These are phyloP conservation scores for Sus cebifrons DNA, from an alignment of 2,797 vertebrate species.

Conservation along the genomic window DNA sequence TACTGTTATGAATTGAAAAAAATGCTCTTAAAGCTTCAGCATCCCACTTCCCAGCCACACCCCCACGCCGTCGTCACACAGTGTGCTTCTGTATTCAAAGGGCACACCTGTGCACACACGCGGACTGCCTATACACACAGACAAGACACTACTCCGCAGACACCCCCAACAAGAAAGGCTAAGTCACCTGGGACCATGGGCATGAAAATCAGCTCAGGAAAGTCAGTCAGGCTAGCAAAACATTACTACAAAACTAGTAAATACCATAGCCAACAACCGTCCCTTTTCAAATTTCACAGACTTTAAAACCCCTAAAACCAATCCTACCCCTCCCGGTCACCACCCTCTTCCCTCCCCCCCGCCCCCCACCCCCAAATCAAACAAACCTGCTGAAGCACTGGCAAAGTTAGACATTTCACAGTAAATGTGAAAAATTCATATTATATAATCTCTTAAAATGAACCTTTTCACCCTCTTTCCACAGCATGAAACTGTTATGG, in stretches of 20 bases:
- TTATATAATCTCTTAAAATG: conserved; percentile 92
- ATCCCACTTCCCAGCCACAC: conserved; percentile 91
- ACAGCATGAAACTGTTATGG: conserved; percentile 93
- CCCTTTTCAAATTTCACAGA: conserved; percentile 86
- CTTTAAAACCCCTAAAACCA: conserved; percentile 83
- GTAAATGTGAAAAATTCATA: conserved; percentile 91
- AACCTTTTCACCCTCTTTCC: conserved; percentile 91
- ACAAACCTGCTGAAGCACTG: conserved; percentile 89
- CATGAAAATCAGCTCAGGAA: conserved; percentile 89
- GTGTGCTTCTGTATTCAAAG: conserved; percentile 90
- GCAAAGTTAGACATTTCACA: conserved; percentile 91
- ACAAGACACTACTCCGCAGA: conserved; percentile 88
- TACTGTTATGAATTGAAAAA: conserved; percentile 90
- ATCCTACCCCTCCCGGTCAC: conserved; percentile 66
- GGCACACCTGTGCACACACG: conserved; percentile 78
- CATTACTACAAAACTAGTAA: conserved; percentile 92
- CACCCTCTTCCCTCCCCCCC: conserved; percentile 15
- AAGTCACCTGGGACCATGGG: conserved; percentile 87
- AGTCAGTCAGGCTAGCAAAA: conserved; percentile 91
- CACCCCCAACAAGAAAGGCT: conserved; percentile 85
- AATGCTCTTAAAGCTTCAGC: conserved; percentile 92
- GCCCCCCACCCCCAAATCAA: conserved; percentile 64
- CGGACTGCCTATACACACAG: conserved; percentile 87
- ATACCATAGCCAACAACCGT: conserved; percentile 90
- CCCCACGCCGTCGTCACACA: conserved; percentile 83